Base-by-base conservation (phyloP, 2,888 invertebrate species). In the Acronicta aceris region DNA sequence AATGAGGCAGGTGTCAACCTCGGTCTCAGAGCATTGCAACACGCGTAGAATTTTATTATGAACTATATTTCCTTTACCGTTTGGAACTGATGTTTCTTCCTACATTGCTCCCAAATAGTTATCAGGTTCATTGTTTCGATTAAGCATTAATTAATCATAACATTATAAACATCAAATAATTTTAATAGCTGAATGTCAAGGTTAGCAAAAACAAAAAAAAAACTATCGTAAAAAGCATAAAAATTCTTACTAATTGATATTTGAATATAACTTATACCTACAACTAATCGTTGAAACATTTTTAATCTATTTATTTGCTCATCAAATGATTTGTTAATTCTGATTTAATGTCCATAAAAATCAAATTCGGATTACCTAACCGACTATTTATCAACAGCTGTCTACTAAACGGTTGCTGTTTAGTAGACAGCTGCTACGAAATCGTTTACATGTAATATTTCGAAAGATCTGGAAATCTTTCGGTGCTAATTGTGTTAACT, bases 401-500 rank as follows among this genome's bases (percentile, higher is more conserved):
- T 25, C 15, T 54, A 13, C 16, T n/a, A n/a, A n/a, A n/a, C n/a
- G n/a, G n/a, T n/a, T n/a, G n/a, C n/a, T n/a, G n/a, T n/a, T 10
- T 57, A 36, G 40, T 10, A 47, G 40, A 50, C 49, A 16, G 50
- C 30, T n/a, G 21, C 30, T 68, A 59, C 47, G 67, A 66, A 68
- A 59, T 51, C 33, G 51, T 45, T 71, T 50, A 54, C 46, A 51
- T 50, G 59, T 60, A 13, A 9, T 25, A 64, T 62, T 71, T 65
- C 51, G 53, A 61, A 66, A 65, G 56, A 57, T 65, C 48, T 60
- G 38, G 52, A 67, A 56, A 57, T 67, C n/a, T 65, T 61, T 30
- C 12, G 10, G 6, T 52, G 65, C 54, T 59, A 76, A 69, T 45
- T 67, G 16, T 17, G 33, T 77, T 62, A 73, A 59, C 47, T 56